Evolutionary conservation across 2,888 invertebrate genomes (phyloP).

Genomic region (Monoplex corrugatus): DNA sequence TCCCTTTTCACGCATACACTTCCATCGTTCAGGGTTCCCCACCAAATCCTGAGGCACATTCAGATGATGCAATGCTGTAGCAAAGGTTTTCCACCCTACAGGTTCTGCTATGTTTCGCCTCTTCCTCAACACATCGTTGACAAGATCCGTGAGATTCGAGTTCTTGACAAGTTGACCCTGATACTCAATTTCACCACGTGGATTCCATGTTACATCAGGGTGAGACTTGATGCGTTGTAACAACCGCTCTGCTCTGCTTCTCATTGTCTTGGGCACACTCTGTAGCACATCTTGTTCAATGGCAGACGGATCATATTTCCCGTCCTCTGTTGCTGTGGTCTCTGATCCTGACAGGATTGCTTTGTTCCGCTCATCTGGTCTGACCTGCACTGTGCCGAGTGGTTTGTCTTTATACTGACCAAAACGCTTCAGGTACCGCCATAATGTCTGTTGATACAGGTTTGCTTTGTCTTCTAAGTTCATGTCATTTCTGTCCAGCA

Average conservation of each 20-base stretch:
- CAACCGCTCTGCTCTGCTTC: background rate
- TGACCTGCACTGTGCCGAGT: background rate
- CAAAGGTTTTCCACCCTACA: background rate
- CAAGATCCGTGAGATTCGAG: background rate
- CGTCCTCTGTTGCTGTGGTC: background rate
- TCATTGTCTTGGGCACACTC: background rate
- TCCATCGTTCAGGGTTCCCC: background rate
- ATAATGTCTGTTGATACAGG: conserved; percentile 5
- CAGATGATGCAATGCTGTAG: background rate
- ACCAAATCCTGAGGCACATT: background rate
- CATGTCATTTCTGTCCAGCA: background rate
- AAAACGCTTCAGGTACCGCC: background rate
- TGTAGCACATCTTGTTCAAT: background rate
- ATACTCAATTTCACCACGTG: background rate
- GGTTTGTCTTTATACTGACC: conserved; percentile 9
- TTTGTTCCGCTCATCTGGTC: no score
- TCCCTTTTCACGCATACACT: background rate
- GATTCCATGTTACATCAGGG: background rate
- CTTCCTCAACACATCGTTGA: background rate
- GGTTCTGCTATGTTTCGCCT: background rate
- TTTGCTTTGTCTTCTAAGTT: conserved; percentile 4
- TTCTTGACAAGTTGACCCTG: background rate
- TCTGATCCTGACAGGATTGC: background rate
- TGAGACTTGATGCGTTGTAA: background rate
- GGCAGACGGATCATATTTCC: no score